These are phyloP conservation scores for Eolophus roseicapilla DNA, from an alignment of 2,113 vertebrate genomes.

Conservation along the genomic window DNA sequence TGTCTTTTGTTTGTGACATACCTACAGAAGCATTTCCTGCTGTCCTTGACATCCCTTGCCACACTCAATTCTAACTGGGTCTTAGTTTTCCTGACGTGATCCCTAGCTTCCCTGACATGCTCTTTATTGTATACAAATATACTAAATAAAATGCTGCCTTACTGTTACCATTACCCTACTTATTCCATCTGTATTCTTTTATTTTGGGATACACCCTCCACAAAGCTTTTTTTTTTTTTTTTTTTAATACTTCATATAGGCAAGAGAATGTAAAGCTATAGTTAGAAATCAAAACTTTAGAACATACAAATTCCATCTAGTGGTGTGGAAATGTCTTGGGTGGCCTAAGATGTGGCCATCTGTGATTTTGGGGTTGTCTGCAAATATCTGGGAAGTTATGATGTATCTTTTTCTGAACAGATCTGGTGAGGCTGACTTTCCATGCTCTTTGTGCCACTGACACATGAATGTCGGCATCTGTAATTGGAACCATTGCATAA, in stretches of 20 bases:
- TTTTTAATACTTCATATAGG: not conserved
- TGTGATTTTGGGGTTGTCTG: conserved; percentile 8
- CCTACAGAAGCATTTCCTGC: not conserved
- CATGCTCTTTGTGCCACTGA: not conserved
- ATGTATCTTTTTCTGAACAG: conserved; percentile 14
- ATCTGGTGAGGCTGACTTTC: conserved; percentile 13
- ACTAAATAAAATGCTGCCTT: not conserved
- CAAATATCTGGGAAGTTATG: not conserved
- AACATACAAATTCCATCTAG: not conserved
- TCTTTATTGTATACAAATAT: not conserved
- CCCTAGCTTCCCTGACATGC: not conserved
- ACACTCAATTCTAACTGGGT: not conserved
- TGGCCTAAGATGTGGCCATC: not conserved
- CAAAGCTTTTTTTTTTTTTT: not conserved
- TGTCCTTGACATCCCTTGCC: not conserved
- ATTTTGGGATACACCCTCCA: not conserved
- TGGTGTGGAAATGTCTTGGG: conserved; percentile 3
- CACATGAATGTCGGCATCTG: conserved; percentile 7
- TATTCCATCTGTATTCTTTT: not conserved
- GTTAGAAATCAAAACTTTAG: not conserved
- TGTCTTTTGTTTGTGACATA: not conserved
- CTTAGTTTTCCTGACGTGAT: not conserved
- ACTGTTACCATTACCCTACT: not conserved
- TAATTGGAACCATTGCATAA: conserved; percentile 44
- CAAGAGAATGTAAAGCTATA: not conserved